phyloP scores from a whole-genome alignment of 1,140 invertebrate species.

The Tachypleus tridentatus region DNA sequence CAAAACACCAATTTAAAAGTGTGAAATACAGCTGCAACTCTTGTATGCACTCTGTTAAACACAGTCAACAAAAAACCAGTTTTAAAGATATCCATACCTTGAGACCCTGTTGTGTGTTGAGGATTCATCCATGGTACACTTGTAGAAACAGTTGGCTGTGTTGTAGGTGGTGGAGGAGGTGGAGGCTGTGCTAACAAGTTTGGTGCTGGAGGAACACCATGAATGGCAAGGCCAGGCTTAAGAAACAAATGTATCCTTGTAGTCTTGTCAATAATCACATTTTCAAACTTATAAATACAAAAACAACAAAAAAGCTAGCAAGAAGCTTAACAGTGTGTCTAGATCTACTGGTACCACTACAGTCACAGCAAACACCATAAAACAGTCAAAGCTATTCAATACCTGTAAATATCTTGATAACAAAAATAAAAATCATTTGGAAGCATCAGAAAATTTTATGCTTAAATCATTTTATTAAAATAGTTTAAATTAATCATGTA shows the following conservation, averaged over 20 bases:
- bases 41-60: not conserved
- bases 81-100: not conserved
- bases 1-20: not conserved
- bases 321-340: not conserved
- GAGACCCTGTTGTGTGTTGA: not conserved
- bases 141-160: not conserved
- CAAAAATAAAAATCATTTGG: not conserved
- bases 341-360: not conserved
- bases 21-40: not conserved
- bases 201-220: not conserved
- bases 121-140: not conserved
- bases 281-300: not conserved
- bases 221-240: not conserved
- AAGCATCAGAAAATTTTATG: no score
- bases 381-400: not conserved
- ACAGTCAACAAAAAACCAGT: not conserved
- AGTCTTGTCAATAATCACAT: not conserved
- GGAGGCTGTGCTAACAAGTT: not conserved
- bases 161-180: slow-evolving; percentile 1
- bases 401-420: not conserved
- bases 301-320: not conserved
- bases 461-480: no score
- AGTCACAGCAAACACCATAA: not conserved
- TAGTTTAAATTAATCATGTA: no score
- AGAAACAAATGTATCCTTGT: not conserved